Evolutionary conservation across 1,140 invertebrate genomes (phyloP), one percentile per base, ranked within the genome.

Genomic region (Ips nitidus): DNA sequence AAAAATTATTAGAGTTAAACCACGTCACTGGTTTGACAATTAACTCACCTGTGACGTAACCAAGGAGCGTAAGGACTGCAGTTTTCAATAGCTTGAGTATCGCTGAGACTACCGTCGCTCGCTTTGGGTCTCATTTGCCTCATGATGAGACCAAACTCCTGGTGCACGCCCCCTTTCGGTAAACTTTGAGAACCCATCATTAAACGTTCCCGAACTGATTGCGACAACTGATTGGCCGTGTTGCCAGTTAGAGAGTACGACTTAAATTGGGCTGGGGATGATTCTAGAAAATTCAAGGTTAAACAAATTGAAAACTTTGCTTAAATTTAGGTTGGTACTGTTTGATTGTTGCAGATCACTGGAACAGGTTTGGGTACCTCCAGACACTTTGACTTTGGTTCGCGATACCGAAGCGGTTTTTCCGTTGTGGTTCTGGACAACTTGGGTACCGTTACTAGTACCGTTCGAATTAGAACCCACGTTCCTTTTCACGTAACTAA

Each of bases 291-390:
- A 40, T 43, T 38, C 8, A 52, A 40, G 36, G 39, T 58, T 65
- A 57, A 45, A 61, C 3, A 38, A 59, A 47, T 37, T 45, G 45
- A 41, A 2, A 59, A n/a, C 8, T 1, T 47, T 47, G 8, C 8
- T 55, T 22, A n/a, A 2, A 59, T 36, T 59, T 2, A 3, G 50
- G 22, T n/a, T 70, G 55, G 43, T 70, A 88, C 87, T 88, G 73
- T 85, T 84, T 77, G 86, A 86, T 80, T 87, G 84, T 80, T 84
- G 84, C 41, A 93, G 82, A 73, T 94, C 92, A 69, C 90, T 91
- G 3, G 91, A 92, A 75, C 89, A 88, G 0, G 93, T 95, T 81
- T 95, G 94, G 0, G 93, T 95, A 3, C 93, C 93, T 8, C 92
- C 92, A 4, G 92, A 93, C 3, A 94, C 91, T 83, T 94, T 94